Evolutionary conservation across 2,888 invertebrate species (phyloP), one percentile per base, ranked within the genome.

Genomic region (Gisinianus flammeolus): DNA sequence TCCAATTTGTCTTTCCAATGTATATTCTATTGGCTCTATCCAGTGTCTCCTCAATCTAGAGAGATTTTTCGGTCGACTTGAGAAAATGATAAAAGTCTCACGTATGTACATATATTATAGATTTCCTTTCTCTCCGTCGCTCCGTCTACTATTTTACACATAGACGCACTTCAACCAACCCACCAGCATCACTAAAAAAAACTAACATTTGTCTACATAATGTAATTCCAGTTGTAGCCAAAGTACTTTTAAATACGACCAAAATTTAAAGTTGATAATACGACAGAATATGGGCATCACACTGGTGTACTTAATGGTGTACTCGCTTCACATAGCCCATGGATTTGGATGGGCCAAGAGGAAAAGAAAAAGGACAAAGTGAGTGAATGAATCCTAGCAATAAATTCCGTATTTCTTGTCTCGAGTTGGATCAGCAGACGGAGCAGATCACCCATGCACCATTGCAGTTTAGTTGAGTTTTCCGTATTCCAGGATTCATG

Each of bases 351-450:
- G 64, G 16, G 64, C 24, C 26, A 28, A 35, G 30, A 64, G 26
- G 69, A 58, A 54, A 69, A n/a, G 35, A 33, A 76, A 30, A 69
- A 66, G 54, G 70, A 70, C 35, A 31, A 77, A 54, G 62, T 52
- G 35, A 72, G 35, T 73, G 70, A 75, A 52, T 75, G 76, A 77
- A 79, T 77, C 79, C 79, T 26, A 26, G 33, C 79, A 74, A 79
- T 79, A 77, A 79, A 79, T 79, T 79, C 71, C 28, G 33, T 52
- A 70, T 66, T 70, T 76, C 70, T 69, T 72, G 71, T 78, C 77
- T 77, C 56, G 26, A 64, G 6, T 44, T 19, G 64, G 74, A 74
- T 74, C 74, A 74, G 66, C 54, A 66, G 74, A 74, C 66, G 66
- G 73, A 73, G 64, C 35, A 66, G 74, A 74, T 74, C 74, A 74